A percentile compares a stretch with the other conserved stretches of the same genome.
Conservation (phyloP, 2,113 vertebrate genomes). For the Petaurus breviceps region DNA sequence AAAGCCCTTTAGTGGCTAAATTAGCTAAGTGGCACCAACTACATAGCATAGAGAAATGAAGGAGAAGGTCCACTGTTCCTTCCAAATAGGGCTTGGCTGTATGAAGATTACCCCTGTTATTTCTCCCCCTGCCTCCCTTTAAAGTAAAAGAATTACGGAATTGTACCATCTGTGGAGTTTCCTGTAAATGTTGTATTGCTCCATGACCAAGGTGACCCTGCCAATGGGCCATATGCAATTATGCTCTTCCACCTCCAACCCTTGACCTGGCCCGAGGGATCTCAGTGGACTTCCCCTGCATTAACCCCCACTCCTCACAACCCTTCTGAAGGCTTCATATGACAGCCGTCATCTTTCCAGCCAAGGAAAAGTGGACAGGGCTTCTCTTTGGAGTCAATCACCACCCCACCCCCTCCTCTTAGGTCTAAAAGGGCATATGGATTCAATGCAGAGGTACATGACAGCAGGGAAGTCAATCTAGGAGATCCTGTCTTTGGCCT, state of each 20-base stretch:
- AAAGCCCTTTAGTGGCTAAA: not conserved
- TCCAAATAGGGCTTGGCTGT: not conserved
- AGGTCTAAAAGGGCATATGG: not conserved
- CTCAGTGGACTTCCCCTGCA: constrained; percentile 10
- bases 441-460: not conserved
- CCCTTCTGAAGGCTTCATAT: not conserved
- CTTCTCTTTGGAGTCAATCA: not conserved
- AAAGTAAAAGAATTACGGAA: not conserved
- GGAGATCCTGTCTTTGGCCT: not conserved
- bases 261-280: not conserved
- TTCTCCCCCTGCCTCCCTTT: not conserved
- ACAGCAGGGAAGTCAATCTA: not conserved
- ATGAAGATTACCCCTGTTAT: not conserved
- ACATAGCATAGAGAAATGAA: not conserved
- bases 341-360: not conserved
- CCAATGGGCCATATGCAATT: constrained; percentile 6
- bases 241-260: not conserved
- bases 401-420: not conserved
- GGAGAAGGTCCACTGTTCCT: not conserved
- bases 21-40: not conserved
- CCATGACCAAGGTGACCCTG: not conserved
- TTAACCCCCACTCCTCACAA: not conserved
- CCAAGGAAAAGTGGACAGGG: not conserved
- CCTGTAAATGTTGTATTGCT: not conserved
- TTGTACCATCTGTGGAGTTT: not conserved